Percentiles rank a stretch among this genome's conserved stretches.
These are phyloP conservation scores for Chaunax sp. DNA, from an alignment of 2,797 vertebrate genomes.

Conservation along the genomic window DNA sequence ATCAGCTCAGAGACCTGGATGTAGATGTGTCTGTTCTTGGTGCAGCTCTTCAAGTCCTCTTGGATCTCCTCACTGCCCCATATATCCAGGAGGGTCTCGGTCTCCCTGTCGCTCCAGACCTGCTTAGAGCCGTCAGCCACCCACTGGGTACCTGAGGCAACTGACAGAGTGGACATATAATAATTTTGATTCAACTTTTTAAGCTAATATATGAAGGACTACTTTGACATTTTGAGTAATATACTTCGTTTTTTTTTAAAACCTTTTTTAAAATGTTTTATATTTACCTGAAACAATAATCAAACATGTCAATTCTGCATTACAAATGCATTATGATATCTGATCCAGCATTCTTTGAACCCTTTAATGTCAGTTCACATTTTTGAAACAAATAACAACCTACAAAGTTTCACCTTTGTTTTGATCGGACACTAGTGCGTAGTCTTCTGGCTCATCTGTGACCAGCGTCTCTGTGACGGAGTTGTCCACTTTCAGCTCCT, in stretches of 20 bases:
- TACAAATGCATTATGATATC: too few relatives aligned
- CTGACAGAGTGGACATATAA: not conserved
- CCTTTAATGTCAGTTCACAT: too few relatives aligned
- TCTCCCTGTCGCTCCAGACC: conserved; percentile 78
- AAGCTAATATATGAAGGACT: not conserved
- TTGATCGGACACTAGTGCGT: conserved; percentile 35
- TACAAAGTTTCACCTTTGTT: conserved; percentile 61
- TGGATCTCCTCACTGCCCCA: conserved; percentile 81
- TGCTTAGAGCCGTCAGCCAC: conserved; percentile 69
- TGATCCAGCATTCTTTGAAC: too few relatives aligned
- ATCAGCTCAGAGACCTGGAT: conserved; percentile 77
- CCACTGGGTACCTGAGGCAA: conserved; percentile 51
- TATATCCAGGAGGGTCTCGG: conserved; percentile 74
- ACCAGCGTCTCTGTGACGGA: conserved; percentile 24
- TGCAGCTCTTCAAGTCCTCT: conserved; percentile 73
- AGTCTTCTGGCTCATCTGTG: conserved; percentile 61
- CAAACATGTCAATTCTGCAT: too few relatives aligned
- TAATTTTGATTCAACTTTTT: not conserved
- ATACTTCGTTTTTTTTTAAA: too few relatives aligned
- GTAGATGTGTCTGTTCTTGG: conserved; percentile 81
- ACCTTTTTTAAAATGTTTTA: too few relatives aligned
- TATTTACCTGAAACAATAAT: too few relatives aligned
- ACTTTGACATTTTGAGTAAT: not conserved
- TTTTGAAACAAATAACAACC: not conserved
- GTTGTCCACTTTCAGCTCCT: conserved; percentile 61